phyloP scores from a whole-genome alignment of 2,797 vertebrate genomes.

The Pempheris klunzingeri region DNA sequence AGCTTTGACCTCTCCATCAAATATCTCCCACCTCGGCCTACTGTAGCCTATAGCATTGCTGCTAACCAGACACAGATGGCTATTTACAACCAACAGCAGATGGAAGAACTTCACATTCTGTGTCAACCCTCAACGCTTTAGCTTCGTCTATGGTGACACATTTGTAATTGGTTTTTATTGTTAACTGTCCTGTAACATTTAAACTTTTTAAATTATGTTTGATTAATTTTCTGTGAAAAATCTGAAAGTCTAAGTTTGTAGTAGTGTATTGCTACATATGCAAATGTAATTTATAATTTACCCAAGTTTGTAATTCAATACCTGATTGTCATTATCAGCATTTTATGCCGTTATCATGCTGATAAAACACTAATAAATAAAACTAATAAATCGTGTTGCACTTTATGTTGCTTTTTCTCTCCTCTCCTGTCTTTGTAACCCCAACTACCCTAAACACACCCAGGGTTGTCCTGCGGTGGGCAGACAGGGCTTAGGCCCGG shows the following conservation, averaged over 20 bases:
- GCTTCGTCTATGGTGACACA: slow-evolving; percentile 25
- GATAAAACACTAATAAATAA: slow-evolving; percentile 6
- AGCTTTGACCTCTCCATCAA: slow-evolving; percentile 76
- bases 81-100: slow-evolving; percentile 75
- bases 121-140: slow-evolving; percentile 15
- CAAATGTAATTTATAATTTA: slow-evolving; percentile 8
- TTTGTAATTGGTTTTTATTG: slow-evolving; percentile 40
- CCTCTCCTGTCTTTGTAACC: slow-evolving; percentile 12
- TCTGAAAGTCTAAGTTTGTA: neutral
- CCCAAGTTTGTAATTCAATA: neutral
- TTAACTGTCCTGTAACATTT: neutral
- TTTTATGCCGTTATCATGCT: neutral
- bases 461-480: slow-evolving; percentile 56
- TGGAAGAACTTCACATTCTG: slow-evolving; percentile 65
- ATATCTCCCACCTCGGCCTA: slow-evolving; percentile 75
- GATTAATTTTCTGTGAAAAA: slow-evolving; percentile 1
- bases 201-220: neutral
- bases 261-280: neutral
- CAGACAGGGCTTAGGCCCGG: slow-evolving; percentile 68
- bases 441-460: slow-evolving; percentile 38
- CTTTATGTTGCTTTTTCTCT: neutral
- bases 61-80: slow-evolving; percentile 82
- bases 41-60: slow-evolving; percentile 75
- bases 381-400: slow-evolving; percentile 26
- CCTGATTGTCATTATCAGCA: neutral